phyloP scores from a whole-genome alignment of 92 coral and sea anemone genomes.

The Porites cylindrica region DNA sequence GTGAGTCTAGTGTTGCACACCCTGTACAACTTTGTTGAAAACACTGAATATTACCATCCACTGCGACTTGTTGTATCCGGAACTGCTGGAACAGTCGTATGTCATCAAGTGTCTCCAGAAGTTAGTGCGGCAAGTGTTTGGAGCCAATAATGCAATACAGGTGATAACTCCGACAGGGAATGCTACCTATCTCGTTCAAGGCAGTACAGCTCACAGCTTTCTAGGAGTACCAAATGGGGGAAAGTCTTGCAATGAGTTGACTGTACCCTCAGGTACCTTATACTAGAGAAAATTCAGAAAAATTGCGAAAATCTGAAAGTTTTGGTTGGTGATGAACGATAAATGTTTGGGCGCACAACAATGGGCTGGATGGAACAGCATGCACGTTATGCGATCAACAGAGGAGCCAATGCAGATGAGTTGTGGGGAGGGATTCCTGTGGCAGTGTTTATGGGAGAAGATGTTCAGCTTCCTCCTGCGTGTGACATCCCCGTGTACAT shows the following conservation, averaged over 20 bases:
- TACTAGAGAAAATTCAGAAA: neutral
- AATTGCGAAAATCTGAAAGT: neutral
- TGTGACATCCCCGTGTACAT: slow-evolving; percentile 49
- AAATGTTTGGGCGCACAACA: slow-evolving; percentile 46
- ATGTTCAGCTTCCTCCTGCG: slow-evolving; percentile 56
- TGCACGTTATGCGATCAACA: slow-evolving; percentile 9
- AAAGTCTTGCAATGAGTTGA: slow-evolving; percentile 25
- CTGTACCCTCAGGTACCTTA: neutral
- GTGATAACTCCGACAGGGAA: slow-evolving; percentile 26
- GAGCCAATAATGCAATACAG: neutral
- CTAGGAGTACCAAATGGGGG: slow-evolving; percentile 45
- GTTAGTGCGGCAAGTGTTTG: neutral
- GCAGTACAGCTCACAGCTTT: slow-evolving; percentile 60
- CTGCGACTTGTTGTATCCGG: slow-evolving; percentile 39
- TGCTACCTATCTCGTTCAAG: slow-evolving; percentile 54
- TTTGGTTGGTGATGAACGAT: slow-evolving; percentile 15
- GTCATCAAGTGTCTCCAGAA: slow-evolving; percentile 40
- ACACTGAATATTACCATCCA: neutral
- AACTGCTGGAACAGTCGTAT: slow-evolving; percentile 40
- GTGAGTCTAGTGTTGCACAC: slow-evolving; percentile 44
- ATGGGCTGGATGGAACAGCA: slow-evolving; percentile 65
- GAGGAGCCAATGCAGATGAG: slow-evolving; percentile 31
- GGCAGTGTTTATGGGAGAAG: slow-evolving; percentile 48
- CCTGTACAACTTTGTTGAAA: neutral
- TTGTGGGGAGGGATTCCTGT: slow-evolving; percentile 55